Evolutionary conservation across 64 coral and sea anemone species (phyloP), one percentile per base, ranked within the genome.

Genomic region (Montipora efflorescens): DNA sequence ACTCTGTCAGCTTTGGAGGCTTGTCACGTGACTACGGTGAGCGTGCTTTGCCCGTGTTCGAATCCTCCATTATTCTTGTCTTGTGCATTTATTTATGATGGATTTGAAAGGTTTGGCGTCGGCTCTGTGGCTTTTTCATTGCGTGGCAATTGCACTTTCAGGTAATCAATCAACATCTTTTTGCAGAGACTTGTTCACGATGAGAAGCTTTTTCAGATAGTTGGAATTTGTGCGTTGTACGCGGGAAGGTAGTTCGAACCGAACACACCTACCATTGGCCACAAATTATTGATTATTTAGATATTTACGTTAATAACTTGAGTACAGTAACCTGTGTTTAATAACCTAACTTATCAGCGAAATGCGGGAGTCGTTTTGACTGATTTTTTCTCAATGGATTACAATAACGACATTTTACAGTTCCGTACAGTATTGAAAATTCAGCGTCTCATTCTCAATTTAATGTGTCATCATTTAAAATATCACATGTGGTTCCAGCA

Each of bases 251-350:
- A 8, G 7, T 11, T 57, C 53, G 53, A 57, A 11, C 11, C 14
- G 45, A 19, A 48, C 62, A 64, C 62, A 72, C 82, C 82, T 86
- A 50, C 19, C 53, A 48, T 86, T 14, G 3, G 1, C 81, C 10
- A 36, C 66, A 84, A 84, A 84, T 84, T 84, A 84, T 68, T 36
- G 62, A 43, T 83, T 64, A 83, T 83, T 58, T 83, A 59, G 79
- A 67, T 70, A 71, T 86, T 50, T 50, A 11, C 7, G 12, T 3
- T 71, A 71, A 71, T 71, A 71, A 53, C 66, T 22, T 70, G 18
- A 13, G 64, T 51, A 48, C 71, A 67, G 18, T 71, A 48, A 72
- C 11, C 11, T 57, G 53, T 8, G 11, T 57, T 57, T 57, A 8
- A 11, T 6, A 57, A 57, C 11, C 53, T 57, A 8, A 57, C 7